Conservation (phyloP, 35 echinoderm and acorn worm genomes). For the Heliocidaris erythrogramma region DNA sequence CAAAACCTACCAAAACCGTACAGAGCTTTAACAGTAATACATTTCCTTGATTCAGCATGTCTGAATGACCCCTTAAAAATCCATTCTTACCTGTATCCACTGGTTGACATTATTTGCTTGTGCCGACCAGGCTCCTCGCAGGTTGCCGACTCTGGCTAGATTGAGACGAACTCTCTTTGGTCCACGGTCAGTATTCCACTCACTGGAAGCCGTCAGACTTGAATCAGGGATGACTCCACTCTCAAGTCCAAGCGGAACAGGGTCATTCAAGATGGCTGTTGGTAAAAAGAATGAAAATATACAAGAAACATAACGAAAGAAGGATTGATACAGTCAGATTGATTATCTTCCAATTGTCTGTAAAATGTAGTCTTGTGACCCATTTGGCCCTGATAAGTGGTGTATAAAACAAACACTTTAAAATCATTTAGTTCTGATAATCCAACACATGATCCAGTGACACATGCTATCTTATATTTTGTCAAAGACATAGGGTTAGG, state of each 20-base stretch:
- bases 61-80: too few species aligned
- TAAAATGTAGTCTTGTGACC: not conserved
- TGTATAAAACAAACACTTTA: too few species aligned
- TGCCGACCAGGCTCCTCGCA: constrained; percentile 49
- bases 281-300: not conserved
- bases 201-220: constrained; percentile 39
- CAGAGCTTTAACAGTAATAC: too few species aligned
- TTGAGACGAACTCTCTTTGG: constrained; percentile 32
- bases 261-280: constrained; percentile 1
- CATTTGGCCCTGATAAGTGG: too few species aligned
- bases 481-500: too few species aligned
- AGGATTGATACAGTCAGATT: not conserved
- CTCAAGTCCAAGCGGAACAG: constrained; percentile 49
- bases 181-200: constrained; percentile 44
- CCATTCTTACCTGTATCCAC: constrained; percentile 49
- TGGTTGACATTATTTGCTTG: constrained; percentile 49
- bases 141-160: not conserved
- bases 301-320: not conserved
- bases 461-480: too few species aligned
- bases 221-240: not conserved
- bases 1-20: too few species aligned
- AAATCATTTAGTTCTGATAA: too few species aligned
- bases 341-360: not conserved
- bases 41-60: too few species aligned
- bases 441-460: too few species aligned